phyloP scores from a whole-genome alignment of 2,113 vertebrate genomes.

The Chitala chitala region DNA sequence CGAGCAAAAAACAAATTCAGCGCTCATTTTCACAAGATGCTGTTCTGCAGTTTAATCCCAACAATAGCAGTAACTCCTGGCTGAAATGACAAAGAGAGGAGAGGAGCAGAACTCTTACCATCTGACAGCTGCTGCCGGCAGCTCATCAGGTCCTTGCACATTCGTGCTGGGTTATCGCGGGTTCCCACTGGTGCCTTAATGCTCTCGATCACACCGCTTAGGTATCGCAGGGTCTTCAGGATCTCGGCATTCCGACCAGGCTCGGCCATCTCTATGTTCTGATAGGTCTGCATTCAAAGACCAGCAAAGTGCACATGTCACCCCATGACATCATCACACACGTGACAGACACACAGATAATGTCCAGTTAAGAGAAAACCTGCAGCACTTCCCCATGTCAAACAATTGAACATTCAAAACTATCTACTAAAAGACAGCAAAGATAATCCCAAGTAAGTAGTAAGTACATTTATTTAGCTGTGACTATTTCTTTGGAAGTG shows the following conservation, averaged over 20 bases:
- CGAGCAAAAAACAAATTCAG: not conserved
- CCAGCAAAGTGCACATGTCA: too few relatives aligned
- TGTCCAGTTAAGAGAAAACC: too few relatives aligned
- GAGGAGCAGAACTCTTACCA: constrained; percentile 60
- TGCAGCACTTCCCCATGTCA: too few relatives aligned
- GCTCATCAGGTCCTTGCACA: constrained; percentile 88
- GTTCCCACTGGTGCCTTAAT: constrained; percentile 88
- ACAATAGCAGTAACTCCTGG: not conserved
- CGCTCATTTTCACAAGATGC: not conserved
- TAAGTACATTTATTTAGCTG: too few relatives aligned
- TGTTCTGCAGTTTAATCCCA: not conserved
- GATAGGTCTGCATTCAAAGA: constrained; percentile 71
- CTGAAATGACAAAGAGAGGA: constrained; percentile 11
- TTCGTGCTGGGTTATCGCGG: constrained; percentile 83
- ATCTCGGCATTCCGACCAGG: constrained; percentile 78
- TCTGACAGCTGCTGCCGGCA: constrained; percentile 78
- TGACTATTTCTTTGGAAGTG: too few relatives aligned
- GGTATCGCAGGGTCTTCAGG: constrained; percentile 82
- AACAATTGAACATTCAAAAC: too few relatives aligned
- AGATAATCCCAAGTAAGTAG: too few relatives aligned
- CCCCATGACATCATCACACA: too few relatives aligned
- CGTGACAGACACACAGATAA: too few relatives aligned
- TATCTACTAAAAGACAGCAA: too few relatives aligned
- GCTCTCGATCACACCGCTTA: constrained; percentile 80
- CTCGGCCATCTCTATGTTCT: constrained; percentile 77